phyloP scores from a whole-genome alignment of 1,140 invertebrate genomes.

The Drosophila saltans region DNA sequence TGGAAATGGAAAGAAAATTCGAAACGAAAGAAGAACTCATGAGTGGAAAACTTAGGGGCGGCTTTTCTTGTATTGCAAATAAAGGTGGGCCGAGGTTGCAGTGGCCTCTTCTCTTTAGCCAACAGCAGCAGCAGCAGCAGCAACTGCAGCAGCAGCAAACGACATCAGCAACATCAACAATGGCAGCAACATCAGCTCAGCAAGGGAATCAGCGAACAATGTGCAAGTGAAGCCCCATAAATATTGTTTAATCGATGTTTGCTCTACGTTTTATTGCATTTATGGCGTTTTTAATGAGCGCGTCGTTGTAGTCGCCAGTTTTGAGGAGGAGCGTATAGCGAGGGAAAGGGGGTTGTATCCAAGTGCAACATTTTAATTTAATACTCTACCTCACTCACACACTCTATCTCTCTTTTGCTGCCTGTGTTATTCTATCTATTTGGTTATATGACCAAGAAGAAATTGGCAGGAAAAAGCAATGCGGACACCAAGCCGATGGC shows the following conservation, averaged over 20 bases:
- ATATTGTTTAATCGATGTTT: conserved; percentile 84
- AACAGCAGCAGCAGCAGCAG: neutral
- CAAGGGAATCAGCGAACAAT: conserved; percentile 73
- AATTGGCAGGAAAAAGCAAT: conserved; percentile 30
- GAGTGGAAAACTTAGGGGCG: conserved; percentile 40
- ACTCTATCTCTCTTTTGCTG: neutral
- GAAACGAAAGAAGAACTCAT: conserved; percentile 20
- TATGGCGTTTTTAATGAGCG: conserved; percentile 83
- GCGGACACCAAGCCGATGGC: conserved; percentile 51
- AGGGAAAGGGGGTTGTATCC: neutral
- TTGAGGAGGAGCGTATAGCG: neutral
- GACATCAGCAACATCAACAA: conserved; percentile 35
- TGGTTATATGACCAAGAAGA: conserved; percentile 56
- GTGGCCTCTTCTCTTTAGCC: neutral
- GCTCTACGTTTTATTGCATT: conserved; percentile 83
- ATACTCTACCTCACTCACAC: conserved; percentile 46
- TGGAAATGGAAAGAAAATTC: no score
- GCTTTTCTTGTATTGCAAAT: conserved; percentile 27
- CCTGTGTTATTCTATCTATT: neutral
- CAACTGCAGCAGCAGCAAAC: neutral
- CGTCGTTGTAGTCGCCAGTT: conserved; percentile 41
- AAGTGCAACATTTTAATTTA: conserved; percentile 82
- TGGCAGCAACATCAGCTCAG: neutral
- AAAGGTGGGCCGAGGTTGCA: conserved; percentile 5
- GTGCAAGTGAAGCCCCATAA: conserved; percentile 83